Base-by-base conservation (phyloP, 1,140 invertebrate genomes). In the Propsilocerus akamusi region DNA sequence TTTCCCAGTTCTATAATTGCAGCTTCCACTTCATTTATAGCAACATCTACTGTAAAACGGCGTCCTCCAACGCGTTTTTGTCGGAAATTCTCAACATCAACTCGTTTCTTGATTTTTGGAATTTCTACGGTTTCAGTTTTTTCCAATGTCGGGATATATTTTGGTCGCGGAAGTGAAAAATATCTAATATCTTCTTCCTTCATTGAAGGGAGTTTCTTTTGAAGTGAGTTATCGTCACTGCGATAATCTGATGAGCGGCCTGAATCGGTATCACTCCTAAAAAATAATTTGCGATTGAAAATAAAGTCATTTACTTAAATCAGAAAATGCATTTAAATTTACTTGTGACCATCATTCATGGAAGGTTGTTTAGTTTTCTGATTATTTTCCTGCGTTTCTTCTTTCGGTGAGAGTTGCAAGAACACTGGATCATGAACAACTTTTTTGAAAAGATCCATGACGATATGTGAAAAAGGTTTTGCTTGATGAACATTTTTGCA, bases 371-470 rank as follows among this genome's bases (percentile, higher is more conserved):
- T 49, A 12, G 6, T 4, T 30, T 23, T 23, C 7, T 30, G 11
- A 17, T 28, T 30, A 11, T 49, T 49, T 12, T 25, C 37, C 14
- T 34, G 11, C 7, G 23, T 49, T 14, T 23, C 17, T 23, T 49
- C 22, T 23, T 32, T 14, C 23, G 12, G 14, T 37, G 17, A n/a
- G 5, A 41, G 22, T 12, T 14, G 12, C 4, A n/a, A n/a, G 23
- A 41, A 41, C 22, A 20, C 11, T 6, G 22, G 17, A 17, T 17
- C 14, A 6, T 41, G 34, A 17, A 17, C 24, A 11, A 73, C 70
- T 53, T 74, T 72, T 23, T 70, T 65, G 51, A 76, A 72, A 59
- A 77, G 66, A 54, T 77, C 74, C 73, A 76, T 76, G 2, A 76
- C 69, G 12, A 75, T 71, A 54, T 76, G 74, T 0, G 72, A 75